Percentiles rank a stretch among this genome's conserved stretches.
Evolutionary conservation across 2,888 invertebrate genomes (phyloP).

Genomic region (Lasioglossum zephyrum): DNA sequence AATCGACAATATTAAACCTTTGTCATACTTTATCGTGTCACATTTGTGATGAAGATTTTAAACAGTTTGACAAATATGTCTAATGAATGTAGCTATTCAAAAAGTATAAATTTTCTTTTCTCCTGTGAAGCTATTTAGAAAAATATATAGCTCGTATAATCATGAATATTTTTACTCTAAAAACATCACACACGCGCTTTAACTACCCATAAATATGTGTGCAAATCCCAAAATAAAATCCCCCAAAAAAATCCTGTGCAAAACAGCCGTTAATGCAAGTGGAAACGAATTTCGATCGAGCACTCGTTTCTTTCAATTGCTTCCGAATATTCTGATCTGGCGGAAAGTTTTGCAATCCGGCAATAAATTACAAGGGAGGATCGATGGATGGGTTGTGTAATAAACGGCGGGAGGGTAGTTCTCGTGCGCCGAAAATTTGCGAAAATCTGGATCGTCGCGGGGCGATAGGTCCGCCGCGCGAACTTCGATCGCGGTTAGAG

Average conservation of each 20-base stretch:
- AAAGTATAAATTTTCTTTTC: no score
- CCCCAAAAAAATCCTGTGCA: neutral
- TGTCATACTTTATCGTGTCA: no score
- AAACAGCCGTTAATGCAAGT: neutral
- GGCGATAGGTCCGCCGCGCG: constrained; percentile 27
- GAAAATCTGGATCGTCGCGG: constrained; percentile 17
- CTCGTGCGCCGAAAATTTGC: constrained; percentile 1
- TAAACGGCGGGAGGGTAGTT: neutral
- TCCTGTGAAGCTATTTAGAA: no score
- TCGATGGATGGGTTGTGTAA: neutral
- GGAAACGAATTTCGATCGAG: neutral
- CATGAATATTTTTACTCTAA: neutral
- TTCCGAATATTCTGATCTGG: neutral
- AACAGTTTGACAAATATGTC: no score
- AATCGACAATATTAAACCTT: neutral
- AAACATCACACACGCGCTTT: neutral
- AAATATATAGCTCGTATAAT: neutral
- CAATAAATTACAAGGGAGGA: neutral
- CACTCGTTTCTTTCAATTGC: neutral
- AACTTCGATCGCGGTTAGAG: constrained; percentile 62
- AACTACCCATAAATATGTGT: neutral
- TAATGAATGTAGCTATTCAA: no score
- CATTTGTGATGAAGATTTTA: no score
- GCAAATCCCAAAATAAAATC: neutral
- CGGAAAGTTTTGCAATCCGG: no score